Evolutionary conservation across 1,140 invertebrate species (phyloP).

Genomic region (Zaprionus gabonicus): DNA sequence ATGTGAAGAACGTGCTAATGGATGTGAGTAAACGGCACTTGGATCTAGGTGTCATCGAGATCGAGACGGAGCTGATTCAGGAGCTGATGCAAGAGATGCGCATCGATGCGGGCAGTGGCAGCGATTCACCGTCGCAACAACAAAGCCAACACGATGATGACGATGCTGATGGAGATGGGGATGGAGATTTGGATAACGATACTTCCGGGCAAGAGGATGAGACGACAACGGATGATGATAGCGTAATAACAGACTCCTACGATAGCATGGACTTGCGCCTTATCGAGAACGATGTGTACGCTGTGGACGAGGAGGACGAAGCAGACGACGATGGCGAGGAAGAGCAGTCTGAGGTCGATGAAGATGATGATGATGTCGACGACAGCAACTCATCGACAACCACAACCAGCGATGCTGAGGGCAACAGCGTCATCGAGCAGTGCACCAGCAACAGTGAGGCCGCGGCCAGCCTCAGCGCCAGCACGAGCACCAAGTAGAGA

Average conservation of each 20-base stretch:
- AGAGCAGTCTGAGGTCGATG: conserved; percentile 44
- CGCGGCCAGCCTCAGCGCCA: conserved; percentile 43
- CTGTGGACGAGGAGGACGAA: conserved; percentile 57
- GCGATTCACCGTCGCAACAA: conserved; percentile 59
- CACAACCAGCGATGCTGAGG: conserved; percentile 71
- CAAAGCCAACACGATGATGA: conserved; percentile 55
- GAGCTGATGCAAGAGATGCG: conserved; percentile 80
- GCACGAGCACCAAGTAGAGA: conserved; percentile 66
- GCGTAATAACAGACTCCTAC: conserved; percentile 71
- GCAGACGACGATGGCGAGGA: conserved; percentile 65
- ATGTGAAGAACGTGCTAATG: conserved; percentile 76
- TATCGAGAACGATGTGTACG: conserved; percentile 70
- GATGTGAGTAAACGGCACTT: conserved; percentile 72
- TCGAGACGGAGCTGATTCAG: conserved; percentile 75
- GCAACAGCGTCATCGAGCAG: conserved; percentile 80
- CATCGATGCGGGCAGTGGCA: conserved; percentile 46
- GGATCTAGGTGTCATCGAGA: conserved; percentile 64
- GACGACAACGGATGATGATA: conserved; percentile 73
- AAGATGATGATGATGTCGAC: conserved; percentile 37
- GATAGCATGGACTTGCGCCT: conserved; percentile 72
- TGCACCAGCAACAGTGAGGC: conserved; percentile 73
- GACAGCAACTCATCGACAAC: conserved; percentile 63
- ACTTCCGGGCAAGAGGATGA: conserved; percentile 71
- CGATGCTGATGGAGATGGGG: conserved; percentile 56
- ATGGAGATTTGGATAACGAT: conserved; percentile 63